phyloP scores from a whole-genome alignment of 2,888 invertebrate species.

The Pinctada fucata region DNA sequence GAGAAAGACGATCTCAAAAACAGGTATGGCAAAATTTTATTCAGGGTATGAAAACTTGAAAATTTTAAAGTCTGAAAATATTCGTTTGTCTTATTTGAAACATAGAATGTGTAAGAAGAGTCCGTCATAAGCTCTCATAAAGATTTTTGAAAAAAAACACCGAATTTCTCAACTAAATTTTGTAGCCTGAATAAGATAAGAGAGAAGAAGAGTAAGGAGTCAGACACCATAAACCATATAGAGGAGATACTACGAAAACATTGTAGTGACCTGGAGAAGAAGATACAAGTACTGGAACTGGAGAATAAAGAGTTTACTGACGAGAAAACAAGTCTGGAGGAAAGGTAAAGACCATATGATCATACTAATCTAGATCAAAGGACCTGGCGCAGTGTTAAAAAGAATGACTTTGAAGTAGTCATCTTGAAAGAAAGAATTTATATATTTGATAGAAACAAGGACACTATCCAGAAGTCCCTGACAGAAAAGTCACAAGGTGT shows the following conservation, averaged over 20 bases:
- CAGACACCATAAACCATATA: constrained; percentile 10
- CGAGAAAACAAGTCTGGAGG: background rate
- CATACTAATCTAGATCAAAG: too few species aligned
- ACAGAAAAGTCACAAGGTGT: too few species aligned
- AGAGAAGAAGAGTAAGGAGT: constrained; percentile 6
- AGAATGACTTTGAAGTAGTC: too few species aligned
- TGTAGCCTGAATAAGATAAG: background rate
- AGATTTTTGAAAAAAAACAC: background rate
- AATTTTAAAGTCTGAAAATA: too few species aligned
- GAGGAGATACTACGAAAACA: constrained; percentile 20
- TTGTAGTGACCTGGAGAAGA: constrained; percentile 10
- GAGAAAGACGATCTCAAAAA: background rate
- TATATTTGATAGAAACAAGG: too few species aligned
- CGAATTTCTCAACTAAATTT: background rate
- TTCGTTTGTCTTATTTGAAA: too few species aligned
- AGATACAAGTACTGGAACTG: constrained; percentile 2
- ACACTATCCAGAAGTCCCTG: too few species aligned
- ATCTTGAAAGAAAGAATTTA: too few species aligned
- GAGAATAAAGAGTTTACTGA: constrained; percentile 8
- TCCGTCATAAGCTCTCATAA: too few species aligned
- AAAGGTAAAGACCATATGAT: background rate
- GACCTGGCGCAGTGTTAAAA: too few species aligned
- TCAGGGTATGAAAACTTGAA: too few species aligned
- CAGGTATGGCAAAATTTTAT: background rate
- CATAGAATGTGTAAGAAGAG: too few species aligned